Evolutionary conservation across 2,888 invertebrate genomes (phyloP).

Genomic region (Eupithecia vulgata): DNA sequence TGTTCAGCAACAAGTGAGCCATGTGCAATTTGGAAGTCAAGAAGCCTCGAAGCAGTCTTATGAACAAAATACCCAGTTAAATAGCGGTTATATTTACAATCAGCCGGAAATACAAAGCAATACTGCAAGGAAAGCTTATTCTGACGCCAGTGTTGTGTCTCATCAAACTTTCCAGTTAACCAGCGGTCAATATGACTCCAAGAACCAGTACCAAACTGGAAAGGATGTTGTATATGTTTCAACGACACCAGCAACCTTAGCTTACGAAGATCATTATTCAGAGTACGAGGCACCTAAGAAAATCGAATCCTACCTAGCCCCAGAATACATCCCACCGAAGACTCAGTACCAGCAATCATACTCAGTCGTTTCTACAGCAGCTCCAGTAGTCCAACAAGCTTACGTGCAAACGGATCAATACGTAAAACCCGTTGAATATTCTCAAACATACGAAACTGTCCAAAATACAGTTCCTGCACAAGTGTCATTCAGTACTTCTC

Average conservation of each 20-base stretch:
- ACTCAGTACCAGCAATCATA: slow-evolving; percentile 62
- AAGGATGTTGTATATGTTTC: slow-evolving; percentile 67
- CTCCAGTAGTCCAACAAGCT: slow-evolving; percentile 55
- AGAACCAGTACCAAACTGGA: slow-evolving; percentile 56
- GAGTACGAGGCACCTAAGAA: slow-evolving; percentile 65
- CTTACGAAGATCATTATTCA: slow-evolving; percentile 72
- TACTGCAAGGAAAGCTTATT: slow-evolving; percentile 60
- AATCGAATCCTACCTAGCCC: slow-evolving; percentile 58
- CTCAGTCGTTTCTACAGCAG: slow-evolving; percentile 57
- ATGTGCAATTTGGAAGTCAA: slow-evolving; percentile 61
- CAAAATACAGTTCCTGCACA: slow-evolving; percentile 50
- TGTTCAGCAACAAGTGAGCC: slow-evolving; percentile 63
- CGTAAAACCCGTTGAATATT: slow-evolving; percentile 54
- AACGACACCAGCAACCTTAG: slow-evolving; percentile 68
- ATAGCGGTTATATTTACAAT: slow-evolving; percentile 66
- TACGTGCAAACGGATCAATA: slow-evolving; percentile 60
- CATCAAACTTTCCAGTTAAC: slow-evolving; percentile 72
- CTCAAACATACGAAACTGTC: slow-evolving; percentile 51
- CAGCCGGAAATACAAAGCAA: slow-evolving; percentile 76
- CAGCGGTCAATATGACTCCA: slow-evolving; percentile 44
- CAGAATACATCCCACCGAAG: slow-evolving; percentile 63
- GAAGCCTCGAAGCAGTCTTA: slow-evolving; percentile 56
- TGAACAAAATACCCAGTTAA: slow-evolving; percentile 56
- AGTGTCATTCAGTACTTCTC: slow-evolving; percentile 61
- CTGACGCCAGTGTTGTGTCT: slow-evolving; percentile 73